Conservation (phyloP, 2,797 vertebrate genomes). For the Malacoraja senta region DNA sequence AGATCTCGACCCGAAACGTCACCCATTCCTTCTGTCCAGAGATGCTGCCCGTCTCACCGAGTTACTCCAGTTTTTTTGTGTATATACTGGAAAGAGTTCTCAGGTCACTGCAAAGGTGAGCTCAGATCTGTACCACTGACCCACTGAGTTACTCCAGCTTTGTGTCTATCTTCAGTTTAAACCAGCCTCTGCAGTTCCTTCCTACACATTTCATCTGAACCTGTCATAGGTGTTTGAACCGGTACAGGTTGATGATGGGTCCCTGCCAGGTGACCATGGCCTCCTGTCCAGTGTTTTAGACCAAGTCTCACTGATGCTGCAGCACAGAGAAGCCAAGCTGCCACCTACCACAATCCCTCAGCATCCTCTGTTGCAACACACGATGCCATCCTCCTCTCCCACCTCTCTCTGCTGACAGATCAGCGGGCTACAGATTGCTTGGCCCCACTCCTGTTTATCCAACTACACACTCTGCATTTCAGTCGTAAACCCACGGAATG, state of each 20-base stretch:
- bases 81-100: too few relatives aligned
- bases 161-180: too few relatives aligned
- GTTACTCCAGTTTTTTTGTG: too few relatives aligned
- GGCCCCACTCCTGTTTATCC: background rate
- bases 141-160: background rate
- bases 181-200: too few relatives aligned
- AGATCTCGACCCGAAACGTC: too few relatives aligned
- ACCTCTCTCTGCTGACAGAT: background rate
- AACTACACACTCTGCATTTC: background rate
- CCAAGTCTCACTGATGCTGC: background rate
- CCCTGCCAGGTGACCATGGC: background rate
- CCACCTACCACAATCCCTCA: background rate
- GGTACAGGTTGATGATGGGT: too few relatives aligned
- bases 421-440: background rate
- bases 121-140: too few relatives aligned
- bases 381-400: background rate
- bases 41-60: too few relatives aligned
- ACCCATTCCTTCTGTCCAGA: too few relatives aligned
- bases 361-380: too few relatives aligned
- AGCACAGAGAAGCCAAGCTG: background rate
- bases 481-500: background rate
- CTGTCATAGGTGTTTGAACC: too few relatives aligned
- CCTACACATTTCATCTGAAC: background rate
- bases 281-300: background rate
- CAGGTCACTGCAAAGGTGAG: too few relatives aligned